Evolutionary conservation across 2,797 vertebrate genomes (phyloP), one percentile per base, ranked within the genome.

Genomic region (Uromys caudimaculatus): DNA sequence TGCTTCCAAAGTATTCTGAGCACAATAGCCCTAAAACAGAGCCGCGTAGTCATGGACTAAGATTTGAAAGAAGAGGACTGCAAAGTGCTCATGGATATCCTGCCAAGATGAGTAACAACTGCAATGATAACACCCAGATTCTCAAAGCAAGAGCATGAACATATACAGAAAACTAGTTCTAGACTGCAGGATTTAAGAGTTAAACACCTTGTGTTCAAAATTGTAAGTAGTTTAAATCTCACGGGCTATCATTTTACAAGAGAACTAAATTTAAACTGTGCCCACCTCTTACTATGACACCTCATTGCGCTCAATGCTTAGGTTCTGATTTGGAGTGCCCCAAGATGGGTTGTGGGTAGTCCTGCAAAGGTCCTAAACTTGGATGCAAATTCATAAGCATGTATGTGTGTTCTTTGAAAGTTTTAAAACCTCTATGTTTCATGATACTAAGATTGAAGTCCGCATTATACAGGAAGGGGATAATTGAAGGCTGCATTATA

Each of bases 321-420:
- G 29, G 54, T 35, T 81, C 64, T 78, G 32, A 44, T 44, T 24
- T n/a, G 32, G 73, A 67, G 64, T 9, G 11, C 44, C 14, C 86
- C 38, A 69, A 69, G 47, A 58, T 23, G 54, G 50, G 44, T 35
- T 93, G 86, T n/a, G 41, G 56, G 21, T 7, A 56, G 78, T 69
- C 77, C n/a, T 60, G n/a, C 44, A 87, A 86, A 62, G 71, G 73
- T 85, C 29, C 32, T 69, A 27, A 71, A 89, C 62, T 64, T 89
- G 62, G 21, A 94, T 97, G 79, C 50, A 86, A 71, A 92, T 62
- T 86, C 44, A 56, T 29, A 93, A 50, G 27, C 13, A 44, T 9
- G 19, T 50, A 41, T 47, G 17, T 47, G 14, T 62, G 62, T 52
- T 76, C 44, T 90, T 58, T 54, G 6, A 3, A 35, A 35, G 71